Conservation (phyloP, 2,888 invertebrate genomes). For the Euzophera pinguis region DNA sequence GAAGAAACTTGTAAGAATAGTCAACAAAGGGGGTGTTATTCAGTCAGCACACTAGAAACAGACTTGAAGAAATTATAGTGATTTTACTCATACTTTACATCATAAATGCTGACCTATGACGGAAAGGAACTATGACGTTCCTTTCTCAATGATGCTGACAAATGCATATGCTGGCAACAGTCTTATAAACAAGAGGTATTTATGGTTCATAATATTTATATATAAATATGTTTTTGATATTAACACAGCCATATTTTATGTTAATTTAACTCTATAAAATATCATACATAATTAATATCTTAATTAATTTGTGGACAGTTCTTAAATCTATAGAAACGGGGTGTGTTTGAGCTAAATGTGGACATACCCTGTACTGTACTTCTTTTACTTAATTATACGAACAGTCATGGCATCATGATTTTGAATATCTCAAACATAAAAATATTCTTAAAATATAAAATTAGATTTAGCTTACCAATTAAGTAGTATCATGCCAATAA, state of each 20-base stretch:
- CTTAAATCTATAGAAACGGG: conserved; percentile 36
- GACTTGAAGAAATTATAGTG: too few relatives aligned
- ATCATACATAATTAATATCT: conserved; percentile 24
- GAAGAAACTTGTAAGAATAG: too few relatives aligned
- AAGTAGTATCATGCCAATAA: conserved; percentile 5
- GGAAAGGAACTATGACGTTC: too few relatives aligned
- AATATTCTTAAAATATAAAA: conserved; percentile 11
- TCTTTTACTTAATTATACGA: conserved; percentile 22
- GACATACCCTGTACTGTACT: conserved; percentile 57
- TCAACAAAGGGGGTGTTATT: too few relatives aligned
- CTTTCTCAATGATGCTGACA: conserved; percentile 28
- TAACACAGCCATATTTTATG: conserved; percentile 74
- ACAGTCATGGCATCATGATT: conserved; percentile 39
- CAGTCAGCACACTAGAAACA: too few relatives aligned
- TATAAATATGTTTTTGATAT: conserved; percentile 73
- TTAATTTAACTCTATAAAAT: conserved; percentile 39
- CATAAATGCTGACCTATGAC: too few relatives aligned
- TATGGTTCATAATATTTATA: conserved; percentile 62
- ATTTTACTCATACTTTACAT: neutral
- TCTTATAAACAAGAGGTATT: conserved; percentile 72
- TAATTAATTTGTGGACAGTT: conserved; percentile 17
- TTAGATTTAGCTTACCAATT: conserved; percentile 6
- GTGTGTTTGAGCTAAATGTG: conserved; percentile 48
- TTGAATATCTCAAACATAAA: conserved; percentile 16
- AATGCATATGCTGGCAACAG: conserved; percentile 57